phyloP scores from a whole-genome alignment of 92 coral and sea anemone species.

The Porites lobata region DNA sequence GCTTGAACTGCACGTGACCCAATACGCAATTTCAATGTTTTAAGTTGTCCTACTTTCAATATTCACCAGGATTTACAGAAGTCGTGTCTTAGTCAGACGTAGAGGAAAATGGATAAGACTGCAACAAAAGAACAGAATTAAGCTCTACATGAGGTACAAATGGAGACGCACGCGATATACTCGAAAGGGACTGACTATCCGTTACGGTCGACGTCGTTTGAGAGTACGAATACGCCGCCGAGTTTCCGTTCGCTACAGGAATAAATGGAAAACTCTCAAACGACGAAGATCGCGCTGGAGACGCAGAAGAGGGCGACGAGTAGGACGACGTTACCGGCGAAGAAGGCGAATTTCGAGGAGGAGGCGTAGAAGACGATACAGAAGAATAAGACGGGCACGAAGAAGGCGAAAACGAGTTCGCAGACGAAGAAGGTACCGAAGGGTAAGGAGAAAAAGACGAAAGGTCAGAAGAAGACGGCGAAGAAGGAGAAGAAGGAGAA shows the following conservation, averaged over 20 bases:
- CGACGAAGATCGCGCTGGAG: background rate
- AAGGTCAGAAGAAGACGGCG: conserved; percentile 37
- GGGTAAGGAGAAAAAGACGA: conserved; percentile 30
- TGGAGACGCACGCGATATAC: conserved; percentile 9
- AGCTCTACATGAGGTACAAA: background rate
- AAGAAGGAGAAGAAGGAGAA: conserved; percentile 25
- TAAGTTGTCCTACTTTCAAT: background rate
- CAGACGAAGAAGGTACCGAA: conserved; percentile 32
- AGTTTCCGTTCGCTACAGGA: background rate
- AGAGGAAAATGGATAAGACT: background rate
- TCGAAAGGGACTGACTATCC: background rate
- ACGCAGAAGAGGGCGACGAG: conserved; percentile 14
- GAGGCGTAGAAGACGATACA: conserved; percentile 8
- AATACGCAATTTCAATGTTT: no score
- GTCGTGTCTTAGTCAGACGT: background rate
- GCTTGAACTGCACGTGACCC: no score
- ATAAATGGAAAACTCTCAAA: background rate
- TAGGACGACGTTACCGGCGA: conserved; percentile 1
- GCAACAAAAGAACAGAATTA: background rate
- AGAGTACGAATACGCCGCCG: background rate
- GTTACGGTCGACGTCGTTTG: background rate
- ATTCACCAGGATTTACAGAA: conserved; percentile 8
- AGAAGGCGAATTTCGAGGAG: background rate
- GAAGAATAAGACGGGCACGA: conserved; percentile 3
- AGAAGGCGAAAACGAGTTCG: conserved; percentile 25